Percentiles rank a stretch among this genome's conserved stretches.
phyloP scores from a whole-genome alignment of 2,888 invertebrate species.

The Pseudoips prasinana region DNA sequence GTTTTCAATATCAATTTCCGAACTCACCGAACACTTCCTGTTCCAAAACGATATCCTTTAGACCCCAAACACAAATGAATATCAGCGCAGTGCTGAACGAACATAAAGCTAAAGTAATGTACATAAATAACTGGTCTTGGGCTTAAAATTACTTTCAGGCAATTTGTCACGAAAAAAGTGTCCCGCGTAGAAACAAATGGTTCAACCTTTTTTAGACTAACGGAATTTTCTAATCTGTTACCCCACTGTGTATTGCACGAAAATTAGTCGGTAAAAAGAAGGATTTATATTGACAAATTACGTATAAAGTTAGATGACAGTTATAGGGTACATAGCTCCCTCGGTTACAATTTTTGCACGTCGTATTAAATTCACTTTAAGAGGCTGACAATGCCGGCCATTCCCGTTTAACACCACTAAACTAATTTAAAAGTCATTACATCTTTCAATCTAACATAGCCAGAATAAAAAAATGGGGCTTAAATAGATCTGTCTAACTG shows the following conservation, averaged over 20 bases:
- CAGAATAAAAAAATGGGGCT: no score
- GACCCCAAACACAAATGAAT: conserved; percentile 24
- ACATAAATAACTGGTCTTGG: conserved; percentile 71
- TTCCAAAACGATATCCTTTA: no score
- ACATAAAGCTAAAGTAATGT: conserved; percentile 58
- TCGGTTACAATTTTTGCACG: conserved; percentile 25
- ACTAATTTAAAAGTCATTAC: no score
- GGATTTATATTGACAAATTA: conserved; percentile 37
- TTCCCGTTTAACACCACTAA: no score
- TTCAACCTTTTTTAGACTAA: conserved; percentile 66
- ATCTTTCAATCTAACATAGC: no score
- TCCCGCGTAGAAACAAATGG: conserved; percentile 65
- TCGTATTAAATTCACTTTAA: no score
- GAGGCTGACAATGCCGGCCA: no score
- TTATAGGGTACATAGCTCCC: conserved; percentile 21
- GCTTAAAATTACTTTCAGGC: conserved; percentile 76
- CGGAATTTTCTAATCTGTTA: conserved; percentile 67
- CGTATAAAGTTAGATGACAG: conserved; percentile 26
- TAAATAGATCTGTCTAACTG: no score
- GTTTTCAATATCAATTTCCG: no score
- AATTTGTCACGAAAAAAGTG: conserved; percentile 74
- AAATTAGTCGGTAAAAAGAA: conserved; percentile 36
- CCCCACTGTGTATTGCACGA: conserved; percentile 43
- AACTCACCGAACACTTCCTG: no score
- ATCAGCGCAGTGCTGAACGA: conserved; percentile 31